Conservation (phyloP, 35 echinoderm and acorn worm genomes). For the Ophiothrix spiculata region DNA sequence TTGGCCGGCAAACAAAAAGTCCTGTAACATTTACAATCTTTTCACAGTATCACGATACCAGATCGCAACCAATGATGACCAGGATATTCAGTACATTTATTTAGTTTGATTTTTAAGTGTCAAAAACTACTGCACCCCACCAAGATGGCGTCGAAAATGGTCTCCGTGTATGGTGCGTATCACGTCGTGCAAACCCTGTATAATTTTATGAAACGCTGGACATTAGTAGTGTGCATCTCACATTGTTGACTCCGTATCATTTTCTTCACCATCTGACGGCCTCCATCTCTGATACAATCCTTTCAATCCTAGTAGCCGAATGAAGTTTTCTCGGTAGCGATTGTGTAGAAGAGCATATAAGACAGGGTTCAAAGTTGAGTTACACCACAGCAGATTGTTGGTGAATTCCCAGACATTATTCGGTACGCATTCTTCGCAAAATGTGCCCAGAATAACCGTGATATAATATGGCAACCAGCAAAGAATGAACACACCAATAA, state of each 20-base stretch:
- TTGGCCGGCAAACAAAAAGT: too few relatives aligned
- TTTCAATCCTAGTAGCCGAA: neutral
- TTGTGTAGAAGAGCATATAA: slow-evolving; percentile 40
- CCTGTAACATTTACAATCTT: too few relatives aligned
- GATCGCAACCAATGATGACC: too few relatives aligned
- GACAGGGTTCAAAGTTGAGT: slow-evolving; percentile 53
- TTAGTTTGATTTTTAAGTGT: too few relatives aligned
- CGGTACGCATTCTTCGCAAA: neutral
- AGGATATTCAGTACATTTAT: too few relatives aligned
- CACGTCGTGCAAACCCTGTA: too few relatives aligned
- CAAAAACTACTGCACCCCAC: too few relatives aligned
- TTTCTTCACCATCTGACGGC: neutral
- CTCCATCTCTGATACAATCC: neutral
- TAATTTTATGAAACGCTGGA: too few relatives aligned
- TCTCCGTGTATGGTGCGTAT: too few relatives aligned
- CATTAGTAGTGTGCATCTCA: too few relatives aligned
- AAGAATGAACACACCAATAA: slow-evolving; percentile 10
- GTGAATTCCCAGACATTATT: slow-evolving; percentile 33
- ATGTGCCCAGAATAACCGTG: neutral
- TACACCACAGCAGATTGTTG: slow-evolving; percentile 54
- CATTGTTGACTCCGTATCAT: neutral
- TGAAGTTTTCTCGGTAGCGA: neutral
- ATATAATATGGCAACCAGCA: slow-evolving; percentile 20
- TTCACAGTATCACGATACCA: too few relatives aligned
- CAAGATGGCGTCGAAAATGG: too few relatives aligned